Base-by-base conservation (phyloP, 2,797 vertebrate species). In the Sebastes dallii region DNA sequence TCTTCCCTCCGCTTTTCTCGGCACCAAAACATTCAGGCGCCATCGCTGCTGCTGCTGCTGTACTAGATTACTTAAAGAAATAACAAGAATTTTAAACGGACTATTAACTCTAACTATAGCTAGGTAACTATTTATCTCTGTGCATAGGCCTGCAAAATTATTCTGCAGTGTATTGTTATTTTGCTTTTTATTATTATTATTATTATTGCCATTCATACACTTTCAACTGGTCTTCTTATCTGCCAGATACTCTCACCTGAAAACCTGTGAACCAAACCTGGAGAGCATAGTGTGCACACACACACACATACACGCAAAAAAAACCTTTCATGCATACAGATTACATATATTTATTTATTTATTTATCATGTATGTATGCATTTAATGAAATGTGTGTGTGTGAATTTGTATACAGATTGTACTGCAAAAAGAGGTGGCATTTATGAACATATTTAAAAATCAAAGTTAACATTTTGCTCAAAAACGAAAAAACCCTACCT, bases 301-400 rank as follows among this genome's bases (percentile, higher is more conserved):
- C 78, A 79, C 27, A 77, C 74, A 50, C 16, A 52, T 16, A 77
- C 74, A 77, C 76, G 50, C 18, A 52, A 75, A 72, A 78, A 76
- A 80, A 55, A n/a, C 25, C 72, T 82, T 88, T 91, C 64, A 81
- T 86, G 87, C 93, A 91, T 93, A 95, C 94, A 82, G 84, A 90
- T 88, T 73, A 90, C 88, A 90, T 94, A 91, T 95, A 95, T 95
- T 95, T 95, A 95, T 96, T 94, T 95, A 95, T 96, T 94, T 95
- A 94, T 94, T 93, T 93, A 91, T 92, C 90, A 59, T 87, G 85
- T 89, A 83, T 83, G 90, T 90, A 87, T 90, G 87, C 88, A 87
- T 92, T 81, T 77, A 79, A 77, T 87, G 80, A 88, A 66, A 71
- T 59, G 76, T 84, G 84, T 70, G 79, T 76, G 59, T 76, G 69